Evolutionary conservation across 2,113 vertebrate genomes (phyloP).

Genomic region (Polypterus bichir): DNA sequence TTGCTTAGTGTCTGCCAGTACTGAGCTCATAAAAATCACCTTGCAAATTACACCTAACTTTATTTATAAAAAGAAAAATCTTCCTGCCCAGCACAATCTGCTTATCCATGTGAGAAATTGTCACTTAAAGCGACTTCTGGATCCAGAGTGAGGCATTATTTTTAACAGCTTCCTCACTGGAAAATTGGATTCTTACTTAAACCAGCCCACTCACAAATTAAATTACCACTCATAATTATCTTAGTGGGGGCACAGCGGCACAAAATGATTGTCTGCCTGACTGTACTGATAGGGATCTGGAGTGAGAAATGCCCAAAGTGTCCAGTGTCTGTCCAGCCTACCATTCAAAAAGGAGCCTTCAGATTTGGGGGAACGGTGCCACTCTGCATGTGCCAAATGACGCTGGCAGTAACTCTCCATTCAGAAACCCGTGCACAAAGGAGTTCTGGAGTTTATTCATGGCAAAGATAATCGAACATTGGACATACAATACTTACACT

Average conservation of each 20-base stretch:
- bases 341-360: no score
- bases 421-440: no score
- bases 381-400: no score
- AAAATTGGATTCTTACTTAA: slow-evolving; percentile 51
- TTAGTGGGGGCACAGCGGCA: slow-evolving; percentile 28
- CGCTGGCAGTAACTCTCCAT: no score
- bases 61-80: not conserved
- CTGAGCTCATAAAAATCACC: slow-evolving; percentile 8
- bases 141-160: slow-evolving; percentile 36
- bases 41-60: slow-evolving; percentile 1
- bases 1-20: slow-evolving; percentile 1
- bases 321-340: no score
- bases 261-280: no score
- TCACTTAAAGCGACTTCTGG: slow-evolving; percentile 38
- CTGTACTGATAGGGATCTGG: no score
- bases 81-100: slow-evolving; percentile 26
- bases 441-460: no score
- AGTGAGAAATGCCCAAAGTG: no score
- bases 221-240: slow-evolving; percentile 47
- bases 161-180: slow-evolving; percentile 38
- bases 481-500: no score
- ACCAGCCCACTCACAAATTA: slow-evolving; percentile 36
- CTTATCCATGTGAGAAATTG: slow-evolving; percentile 50
- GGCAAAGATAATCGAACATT: no score
- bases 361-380: no score